Percentiles rank a stretch among this genome's conserved stretches.
Evolutionary conservation across 2,888 invertebrate genomes (phyloP).

Genomic region (Drosophila falleni): DNA sequence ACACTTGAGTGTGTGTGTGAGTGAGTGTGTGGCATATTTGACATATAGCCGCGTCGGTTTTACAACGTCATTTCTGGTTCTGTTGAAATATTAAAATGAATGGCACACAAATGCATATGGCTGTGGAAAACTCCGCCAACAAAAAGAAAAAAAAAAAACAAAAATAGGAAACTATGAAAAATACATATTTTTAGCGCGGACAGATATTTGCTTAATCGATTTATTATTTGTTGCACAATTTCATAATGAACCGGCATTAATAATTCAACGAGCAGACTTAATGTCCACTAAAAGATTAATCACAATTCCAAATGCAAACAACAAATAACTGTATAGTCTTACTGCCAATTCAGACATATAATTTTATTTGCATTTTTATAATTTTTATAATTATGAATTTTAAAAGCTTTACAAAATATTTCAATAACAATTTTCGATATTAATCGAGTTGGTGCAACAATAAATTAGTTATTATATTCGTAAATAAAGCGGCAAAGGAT

Average conservation of each 20-base stretch:
- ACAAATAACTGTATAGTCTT: background rate
- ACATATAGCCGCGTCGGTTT: constrained; percentile 80
- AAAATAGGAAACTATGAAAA: constrained; percentile 54
- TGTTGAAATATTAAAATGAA: constrained; percentile 79
- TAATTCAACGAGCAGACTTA: constrained; percentile 58
- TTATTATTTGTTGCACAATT: constrained; percentile 78
- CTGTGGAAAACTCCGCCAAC: constrained; percentile 32
- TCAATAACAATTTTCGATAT: background rate
- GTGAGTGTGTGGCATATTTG: constrained; percentile 66
- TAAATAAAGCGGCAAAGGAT: background rate
- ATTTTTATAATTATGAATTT: background rate
- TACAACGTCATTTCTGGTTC: constrained; percentile 81
- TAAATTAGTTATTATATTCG: background rate
- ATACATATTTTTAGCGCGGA: constrained; percentile 71
- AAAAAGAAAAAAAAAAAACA: constrained; percentile 13
- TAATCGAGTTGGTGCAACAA: background rate
- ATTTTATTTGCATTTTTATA: background rate
- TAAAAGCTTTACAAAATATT: background rate
- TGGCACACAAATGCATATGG: constrained; percentile 70
- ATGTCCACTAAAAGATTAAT: constrained; percentile 51
- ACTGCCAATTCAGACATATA: constrained; percentile 9
- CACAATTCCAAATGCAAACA: constrained; percentile 5
- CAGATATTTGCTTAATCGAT: constrained; percentile 81
- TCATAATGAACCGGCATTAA: constrained; percentile 76
- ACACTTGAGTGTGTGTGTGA: constrained; percentile 11